A percentile compares a stretch with the other conserved stretches of the same genome.
Conservation (phyloP, 2,113 vertebrate genomes). For the Sphyrna mokarran region DNA sequence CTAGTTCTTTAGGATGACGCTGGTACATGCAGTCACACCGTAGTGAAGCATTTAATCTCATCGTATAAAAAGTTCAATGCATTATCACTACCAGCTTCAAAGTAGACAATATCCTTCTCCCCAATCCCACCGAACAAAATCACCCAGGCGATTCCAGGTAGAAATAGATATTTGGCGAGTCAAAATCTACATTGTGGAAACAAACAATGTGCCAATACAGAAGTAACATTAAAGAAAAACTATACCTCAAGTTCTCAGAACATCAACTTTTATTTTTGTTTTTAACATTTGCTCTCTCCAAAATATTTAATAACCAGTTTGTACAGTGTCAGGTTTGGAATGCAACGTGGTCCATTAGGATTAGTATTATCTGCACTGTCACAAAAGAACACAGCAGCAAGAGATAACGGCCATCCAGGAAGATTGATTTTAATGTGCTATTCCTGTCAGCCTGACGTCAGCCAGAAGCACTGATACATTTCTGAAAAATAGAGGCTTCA, state of each 20-base stretch:
- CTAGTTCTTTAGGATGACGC: background rate
- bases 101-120: background rate
- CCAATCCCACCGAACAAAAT: background rate
- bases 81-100: background rate
- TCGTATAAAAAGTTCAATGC: background rate
- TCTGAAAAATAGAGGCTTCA: slow-evolving; percentile 33
- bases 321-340: background rate
- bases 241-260: background rate
- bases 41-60: background rate
- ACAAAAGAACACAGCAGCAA: background rate
- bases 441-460: slow-evolving; percentile 25
- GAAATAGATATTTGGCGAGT: background rate
- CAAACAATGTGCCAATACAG: background rate
- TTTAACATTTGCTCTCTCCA: background rate
- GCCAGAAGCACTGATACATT: slow-evolving; percentile 9
- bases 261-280: background rate
- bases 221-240: background rate
- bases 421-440: slow-evolving; percentile 34
- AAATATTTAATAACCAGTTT: background rate
- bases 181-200: background rate
- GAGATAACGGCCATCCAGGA: slow-evolving; percentile 4
- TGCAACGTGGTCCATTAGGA: slow-evolving; percentile 9
- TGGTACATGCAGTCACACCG: background rate
- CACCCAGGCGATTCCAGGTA: background rate
- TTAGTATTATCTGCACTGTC: slow-evolving; percentile 19